Percentiles rank a stretch among this genome's conserved stretches.
These are phyloP conservation scores for Eospalax fontanierii DNA, from an alignment of 2,797 vertebrate species.

Conservation along the genomic window DNA sequence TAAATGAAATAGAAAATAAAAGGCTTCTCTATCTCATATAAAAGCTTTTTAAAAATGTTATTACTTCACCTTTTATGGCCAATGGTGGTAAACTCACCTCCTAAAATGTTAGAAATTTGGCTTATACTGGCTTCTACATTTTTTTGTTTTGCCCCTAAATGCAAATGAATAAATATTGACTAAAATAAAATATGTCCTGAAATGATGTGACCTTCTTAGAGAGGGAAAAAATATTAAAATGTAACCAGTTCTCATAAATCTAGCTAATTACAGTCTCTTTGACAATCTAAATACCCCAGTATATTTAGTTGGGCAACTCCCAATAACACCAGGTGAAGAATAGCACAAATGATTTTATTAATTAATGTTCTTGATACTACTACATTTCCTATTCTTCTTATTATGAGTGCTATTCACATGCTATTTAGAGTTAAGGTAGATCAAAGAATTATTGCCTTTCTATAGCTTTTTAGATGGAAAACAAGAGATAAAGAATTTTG, in stretches of 20 bases:
- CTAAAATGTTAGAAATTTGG: neutral
- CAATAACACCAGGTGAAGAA: neutral
- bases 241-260: neutral
- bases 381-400: neutral
- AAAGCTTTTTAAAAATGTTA: neutral
- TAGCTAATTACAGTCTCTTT: neutral
- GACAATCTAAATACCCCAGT: neutral
- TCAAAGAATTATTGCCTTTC: neutral
- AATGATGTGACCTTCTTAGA: neutral
- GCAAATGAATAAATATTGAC: neutral
- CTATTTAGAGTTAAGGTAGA: neutral
- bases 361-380: neutral
- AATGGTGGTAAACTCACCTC: neutral
- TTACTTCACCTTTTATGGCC: neutral
- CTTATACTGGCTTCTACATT: neutral
- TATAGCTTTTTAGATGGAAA: neutral
- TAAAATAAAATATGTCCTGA: constrained; percentile 3
- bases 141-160: neutral
- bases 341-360: neutral
- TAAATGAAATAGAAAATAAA: neutral
- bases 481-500: neutral
- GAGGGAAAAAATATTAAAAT: neutral
- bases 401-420: neutral
- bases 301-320: neutral
- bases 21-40: neutral